Base-by-base conservation (phyloP, 2,888 invertebrate genomes). In the Synanthedon myopaeformis region DNA sequence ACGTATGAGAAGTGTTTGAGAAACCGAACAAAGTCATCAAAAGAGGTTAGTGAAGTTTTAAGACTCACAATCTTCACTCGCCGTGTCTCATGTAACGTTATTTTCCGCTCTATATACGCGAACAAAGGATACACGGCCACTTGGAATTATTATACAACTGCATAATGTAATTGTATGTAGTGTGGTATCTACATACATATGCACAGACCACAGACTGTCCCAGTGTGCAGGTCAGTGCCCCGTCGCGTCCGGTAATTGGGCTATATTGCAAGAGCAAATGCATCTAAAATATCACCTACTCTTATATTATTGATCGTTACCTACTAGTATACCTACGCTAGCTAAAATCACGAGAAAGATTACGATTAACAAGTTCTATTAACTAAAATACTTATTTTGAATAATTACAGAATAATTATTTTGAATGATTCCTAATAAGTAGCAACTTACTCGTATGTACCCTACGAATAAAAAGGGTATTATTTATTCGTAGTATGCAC, bases 221-320 rank as follows among this genome's bases (percentile, higher is more conserved):
- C 45, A 45, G 45, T 14, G 13, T n/a, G 45, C 14, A 49, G 59
- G 57, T 57, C 60, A 61, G 54, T 57, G 58, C 57, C 57, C 59
- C 52, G 58, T 61, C 59, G 55, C 56, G 45, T 45, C 52, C 49
- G 14, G 59, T 59, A 59, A 62, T 61, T 59, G 57, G 61, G 57
- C 57, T 58, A 56, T 59, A 58, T 58, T 60, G 57, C 59, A 35
- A 35, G 45, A 45, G 45, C 1, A 45, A 35, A 12, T 45, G 45
- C 45, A 45, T 45, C 45, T 45, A 45, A 13, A 13, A 45, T 13
- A 4, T 45, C 13, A 45, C 13, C n/a, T 4, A 23, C 17, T 17
- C 17, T 17, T 17, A 17, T 17, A 17, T 17, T 17, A 17, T 17
- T 17, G 17, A 17, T 17, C 17, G 17, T 17, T 17, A 17, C 28